A percentile compares a stretch with the other conserved stretches of the same genome.
Conservation (phyloP, 2,113 vertebrate species). For the Chiloscyllium plagiosum region DNA sequence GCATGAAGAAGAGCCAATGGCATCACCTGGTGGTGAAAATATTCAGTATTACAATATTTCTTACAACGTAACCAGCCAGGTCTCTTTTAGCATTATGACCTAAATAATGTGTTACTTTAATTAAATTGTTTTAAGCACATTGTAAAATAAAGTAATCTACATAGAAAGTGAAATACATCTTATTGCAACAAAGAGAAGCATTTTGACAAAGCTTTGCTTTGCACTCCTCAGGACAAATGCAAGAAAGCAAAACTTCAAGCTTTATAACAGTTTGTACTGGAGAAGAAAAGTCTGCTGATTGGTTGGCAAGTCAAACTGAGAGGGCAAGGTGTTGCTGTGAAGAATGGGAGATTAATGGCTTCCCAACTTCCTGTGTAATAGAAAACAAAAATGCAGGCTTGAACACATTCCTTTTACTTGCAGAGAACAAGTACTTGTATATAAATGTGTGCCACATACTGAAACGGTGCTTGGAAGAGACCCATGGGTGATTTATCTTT, state of each 20-base stretch:
- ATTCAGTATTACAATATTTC: not conserved
- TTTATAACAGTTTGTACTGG: not conserved
- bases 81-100: not conserved
- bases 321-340: too few species aligned
- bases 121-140: not conserved
- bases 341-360: too few species aligned
- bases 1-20: not conserved
- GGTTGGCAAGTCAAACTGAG: too few species aligned
- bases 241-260: not conserved
- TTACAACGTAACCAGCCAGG: not conserved
- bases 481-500: not conserved
- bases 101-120: not conserved
- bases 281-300: not conserved
- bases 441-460: too few species aligned
- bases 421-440: too few species aligned
- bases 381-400: too few species aligned
- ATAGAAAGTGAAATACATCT: not conserved
- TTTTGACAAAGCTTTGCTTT: not conserved
- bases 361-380: too few species aligned
- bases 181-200: too few species aligned
- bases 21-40: not conserved
- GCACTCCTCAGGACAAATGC: not conserved
- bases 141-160: not conserved
- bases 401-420: too few species aligned
- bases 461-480: too few species aligned